Percentiles rank a stretch among this genome's conserved stretches.
Evolutionary conservation across 2,797 vertebrate genomes (phyloP).

Genomic region (Bradypus variegatus): DNA sequence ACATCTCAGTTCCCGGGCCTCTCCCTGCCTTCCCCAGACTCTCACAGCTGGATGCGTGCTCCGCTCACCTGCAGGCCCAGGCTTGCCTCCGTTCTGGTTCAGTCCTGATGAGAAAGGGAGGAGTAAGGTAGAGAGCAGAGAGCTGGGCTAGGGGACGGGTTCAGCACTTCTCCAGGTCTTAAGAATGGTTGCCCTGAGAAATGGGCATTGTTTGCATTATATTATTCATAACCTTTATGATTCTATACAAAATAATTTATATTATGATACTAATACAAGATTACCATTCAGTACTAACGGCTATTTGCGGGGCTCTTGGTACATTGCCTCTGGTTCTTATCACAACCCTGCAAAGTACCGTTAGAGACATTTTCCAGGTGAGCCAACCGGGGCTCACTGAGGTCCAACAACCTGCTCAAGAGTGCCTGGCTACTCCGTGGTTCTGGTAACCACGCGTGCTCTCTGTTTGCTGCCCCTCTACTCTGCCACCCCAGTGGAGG

Average conservation of each 20-base stretch:
- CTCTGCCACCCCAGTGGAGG: background rate
- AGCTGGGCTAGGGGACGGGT: background rate
- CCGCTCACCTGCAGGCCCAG: background rate
- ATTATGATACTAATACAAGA: background rate
- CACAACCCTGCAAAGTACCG: background rate
- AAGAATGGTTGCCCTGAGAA: background rate
- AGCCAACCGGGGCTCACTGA: accelerated
- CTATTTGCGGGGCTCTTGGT: background rate
- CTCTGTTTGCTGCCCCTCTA: background rate
- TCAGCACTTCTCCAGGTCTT: background rate
- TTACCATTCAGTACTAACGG: background rate
- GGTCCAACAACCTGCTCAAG: background rate
- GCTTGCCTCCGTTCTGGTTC: background rate
- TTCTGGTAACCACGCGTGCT: background rate
- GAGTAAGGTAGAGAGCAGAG: background rate
- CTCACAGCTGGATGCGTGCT: background rate
- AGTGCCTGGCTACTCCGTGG: background rate
- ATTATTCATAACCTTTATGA: background rate
- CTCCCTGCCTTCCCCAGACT: background rate
- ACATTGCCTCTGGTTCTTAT: background rate
- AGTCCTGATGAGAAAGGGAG: background rate
- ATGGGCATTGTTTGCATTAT: background rate
- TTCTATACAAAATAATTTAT: background rate
- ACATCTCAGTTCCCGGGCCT: background rate
- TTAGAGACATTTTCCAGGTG: background rate